These are phyloP conservation scores for Parnassius mnemosyne DNA, from an alignment of 2,888 invertebrate species.

Conservation along the genomic window DNA sequence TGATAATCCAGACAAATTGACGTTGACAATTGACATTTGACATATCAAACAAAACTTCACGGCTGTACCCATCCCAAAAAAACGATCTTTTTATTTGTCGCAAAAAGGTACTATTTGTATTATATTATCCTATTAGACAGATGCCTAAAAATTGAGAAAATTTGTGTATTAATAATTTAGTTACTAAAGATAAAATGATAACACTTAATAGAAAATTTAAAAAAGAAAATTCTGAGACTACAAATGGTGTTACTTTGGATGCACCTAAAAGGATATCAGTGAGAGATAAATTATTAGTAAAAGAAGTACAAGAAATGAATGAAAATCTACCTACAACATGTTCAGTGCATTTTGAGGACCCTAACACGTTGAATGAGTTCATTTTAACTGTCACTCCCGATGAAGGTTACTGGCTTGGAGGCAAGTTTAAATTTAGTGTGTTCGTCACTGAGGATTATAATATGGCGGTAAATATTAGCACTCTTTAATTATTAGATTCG, in stretches of 20 bases:
- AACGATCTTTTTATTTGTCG: conserved; percentile 4
- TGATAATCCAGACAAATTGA: background rate
- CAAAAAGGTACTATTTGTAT: background rate
- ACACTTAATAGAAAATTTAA: conserved; percentile 86
- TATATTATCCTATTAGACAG: background rate
- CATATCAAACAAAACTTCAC: conserved; percentile 4
- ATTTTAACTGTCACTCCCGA: conserved; percentile 88
- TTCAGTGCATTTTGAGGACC: conserved; percentile 89
- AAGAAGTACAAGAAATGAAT: conserved; percentile 93
- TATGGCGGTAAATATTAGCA: conserved; percentile 88
- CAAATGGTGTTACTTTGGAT: conserved; percentile 62
- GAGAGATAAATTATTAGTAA: conserved; percentile 88
- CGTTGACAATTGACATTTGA: conserved; percentile 11
- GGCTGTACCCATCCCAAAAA: conserved; percentile 1
- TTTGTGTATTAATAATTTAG: conserved; percentile 22
- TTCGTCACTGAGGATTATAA: conserved; percentile 96
- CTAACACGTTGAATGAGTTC: conserved; percentile 90
- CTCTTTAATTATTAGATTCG: too few species aligned
- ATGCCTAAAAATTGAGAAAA: conserved; percentile 11
- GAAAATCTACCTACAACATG: conserved; percentile 91
- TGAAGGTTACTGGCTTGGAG: conserved; percentile 94
- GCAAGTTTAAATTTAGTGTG: conserved; percentile 92
- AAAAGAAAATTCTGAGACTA: conserved; percentile 78
- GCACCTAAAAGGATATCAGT: conserved; percentile 84
- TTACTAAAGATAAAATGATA: conserved; percentile 78